Evolutionary conservation across 2,113 vertebrate genomes (phyloP).

Genomic region (Neogale vison): DNA sequence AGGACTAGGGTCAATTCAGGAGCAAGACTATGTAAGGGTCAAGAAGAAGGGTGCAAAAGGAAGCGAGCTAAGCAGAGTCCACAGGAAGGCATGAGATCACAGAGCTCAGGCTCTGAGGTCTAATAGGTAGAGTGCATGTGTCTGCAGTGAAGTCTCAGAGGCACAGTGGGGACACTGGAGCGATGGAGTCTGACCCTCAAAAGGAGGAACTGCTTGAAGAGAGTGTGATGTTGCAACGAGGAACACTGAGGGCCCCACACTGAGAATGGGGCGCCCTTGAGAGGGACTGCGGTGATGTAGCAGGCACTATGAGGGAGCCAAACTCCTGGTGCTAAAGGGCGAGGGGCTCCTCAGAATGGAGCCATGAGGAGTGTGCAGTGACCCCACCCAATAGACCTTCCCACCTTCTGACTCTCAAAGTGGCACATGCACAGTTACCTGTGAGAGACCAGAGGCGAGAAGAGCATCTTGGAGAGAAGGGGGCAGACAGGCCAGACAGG

Average conservation of each 20-base stretch:
- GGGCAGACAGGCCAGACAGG: neutral
- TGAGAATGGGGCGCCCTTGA: neutral
- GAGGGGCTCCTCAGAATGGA: neutral
- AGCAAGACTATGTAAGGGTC: neutral
- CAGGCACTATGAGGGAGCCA: neutral
- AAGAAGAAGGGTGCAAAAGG: neutral
- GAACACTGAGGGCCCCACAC: neutral
- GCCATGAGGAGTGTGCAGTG: neutral
- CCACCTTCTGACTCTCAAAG: neutral
- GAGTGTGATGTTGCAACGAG: neutral
- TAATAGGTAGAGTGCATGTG: neutral
- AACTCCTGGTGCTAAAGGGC: neutral
- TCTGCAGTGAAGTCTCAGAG: neutral
- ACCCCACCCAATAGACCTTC: neutral
- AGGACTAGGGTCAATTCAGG: neutral
- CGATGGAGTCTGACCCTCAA: neutral
- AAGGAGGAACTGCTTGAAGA: neutral
- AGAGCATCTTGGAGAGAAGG: neutral
- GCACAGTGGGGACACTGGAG: neutral
- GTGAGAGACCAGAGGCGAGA: neutral
- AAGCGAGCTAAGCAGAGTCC: neutral
- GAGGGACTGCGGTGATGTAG: neutral
- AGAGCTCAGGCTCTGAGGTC: neutral
- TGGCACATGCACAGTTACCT: neutral
- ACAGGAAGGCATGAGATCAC: neutral